phyloP scores from a whole-genome alignment of 2,888 invertebrate species.

The Bembecia ichneumoniformis region DNA sequence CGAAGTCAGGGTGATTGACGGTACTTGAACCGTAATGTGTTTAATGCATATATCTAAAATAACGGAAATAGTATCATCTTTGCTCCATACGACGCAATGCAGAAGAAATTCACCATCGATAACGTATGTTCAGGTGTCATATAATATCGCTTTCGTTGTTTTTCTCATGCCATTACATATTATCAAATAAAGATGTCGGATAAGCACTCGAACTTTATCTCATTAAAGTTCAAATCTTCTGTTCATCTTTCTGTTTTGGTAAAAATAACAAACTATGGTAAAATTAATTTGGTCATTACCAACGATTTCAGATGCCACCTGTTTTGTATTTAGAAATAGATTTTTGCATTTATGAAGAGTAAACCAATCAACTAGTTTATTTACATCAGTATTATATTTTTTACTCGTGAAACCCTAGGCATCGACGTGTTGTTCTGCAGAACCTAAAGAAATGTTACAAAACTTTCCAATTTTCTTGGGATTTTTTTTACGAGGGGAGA shows the following conservation, averaged over 20 bases:
- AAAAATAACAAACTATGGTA: conserved; percentile 18
- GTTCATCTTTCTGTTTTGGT: conserved; percentile 17
- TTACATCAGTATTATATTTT: conserved; percentile 5
- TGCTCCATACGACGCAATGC: conserved; percentile 27
- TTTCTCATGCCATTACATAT: conserved; percentile 18
- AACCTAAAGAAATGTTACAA: background rate
- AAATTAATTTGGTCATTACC: conserved; percentile 19
- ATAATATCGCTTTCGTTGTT: conserved; percentile 19
- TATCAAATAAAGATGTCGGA: conserved; percentile 17
- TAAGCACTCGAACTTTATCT: conserved; percentile 19
- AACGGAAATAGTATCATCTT: conserved; percentile 16
- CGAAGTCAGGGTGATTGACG: too few species aligned
- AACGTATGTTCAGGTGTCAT: conserved; percentile 17
- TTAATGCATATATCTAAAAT: conserved; percentile 16
- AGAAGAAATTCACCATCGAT: conserved; percentile 24
- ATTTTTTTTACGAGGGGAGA: too few species aligned
- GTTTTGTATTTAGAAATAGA: background rate
- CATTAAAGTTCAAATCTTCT: conserved; percentile 16
- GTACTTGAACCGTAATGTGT: too few species aligned
- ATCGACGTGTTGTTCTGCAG: background rate
- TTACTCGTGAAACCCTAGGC: conserved; percentile 24
- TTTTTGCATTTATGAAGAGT: background rate
- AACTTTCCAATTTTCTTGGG: too few species aligned
- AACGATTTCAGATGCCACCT: conserved; percentile 15
- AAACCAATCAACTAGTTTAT: conserved; percentile 1